These are phyloP conservation scores for Montipora sp. DNA, from an alignment of 64 coral and sea anemone genomes.

Conservation along the genomic window DNA sequence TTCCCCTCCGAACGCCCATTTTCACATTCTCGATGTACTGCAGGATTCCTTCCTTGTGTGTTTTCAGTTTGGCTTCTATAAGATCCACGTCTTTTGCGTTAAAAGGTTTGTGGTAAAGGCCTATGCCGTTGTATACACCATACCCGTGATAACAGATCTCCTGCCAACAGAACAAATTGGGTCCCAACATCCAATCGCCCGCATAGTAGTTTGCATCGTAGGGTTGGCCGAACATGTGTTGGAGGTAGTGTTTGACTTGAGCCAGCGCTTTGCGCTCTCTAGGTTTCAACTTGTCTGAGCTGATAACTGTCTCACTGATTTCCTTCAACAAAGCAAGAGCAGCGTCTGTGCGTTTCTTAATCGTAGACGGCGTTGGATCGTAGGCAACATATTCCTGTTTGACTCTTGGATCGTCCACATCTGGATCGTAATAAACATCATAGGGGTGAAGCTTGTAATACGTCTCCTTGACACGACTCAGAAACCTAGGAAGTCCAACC, in stretches of 20 bases:
- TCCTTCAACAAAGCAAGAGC: conserved; percentile 59
- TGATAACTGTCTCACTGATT: conserved; percentile 40
- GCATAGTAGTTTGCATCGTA: conserved; percentile 94
- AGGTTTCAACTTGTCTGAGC: conserved; percentile 67
- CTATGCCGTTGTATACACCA: conserved; percentile 58
- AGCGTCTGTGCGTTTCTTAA: conserved; percentile 77
- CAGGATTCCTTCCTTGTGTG: conserved; percentile 43
- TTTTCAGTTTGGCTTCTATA: conserved; percentile 54
- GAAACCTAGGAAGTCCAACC: conserved; percentile 70
- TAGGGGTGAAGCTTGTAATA: conserved; percentile 79
- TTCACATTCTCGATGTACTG: conserved; percentile 90
- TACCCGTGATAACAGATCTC: conserved; percentile 70
- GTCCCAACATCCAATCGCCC: conserved; percentile 93
- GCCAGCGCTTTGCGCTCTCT: conserved; percentile 78
- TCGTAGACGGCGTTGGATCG: conserved; percentile 53
- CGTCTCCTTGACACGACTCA: conserved; percentile 52
- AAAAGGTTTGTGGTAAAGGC: conserved; percentile 56
- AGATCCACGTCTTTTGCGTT: conserved; percentile 47
- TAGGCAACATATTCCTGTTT: conserved; percentile 60
- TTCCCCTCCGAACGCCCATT: conserved; percentile 69
- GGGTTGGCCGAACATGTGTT: conserved; percentile 81
- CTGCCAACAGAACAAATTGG: conserved; percentile 92
- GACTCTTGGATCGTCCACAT: conserved; percentile 11
- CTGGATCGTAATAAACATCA: conserved; percentile 54
- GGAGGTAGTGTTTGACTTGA: conserved; percentile 82